Base-by-base conservation (phyloP, 1,140 invertebrate genomes). In the Drosophila ananassae region DNA sequence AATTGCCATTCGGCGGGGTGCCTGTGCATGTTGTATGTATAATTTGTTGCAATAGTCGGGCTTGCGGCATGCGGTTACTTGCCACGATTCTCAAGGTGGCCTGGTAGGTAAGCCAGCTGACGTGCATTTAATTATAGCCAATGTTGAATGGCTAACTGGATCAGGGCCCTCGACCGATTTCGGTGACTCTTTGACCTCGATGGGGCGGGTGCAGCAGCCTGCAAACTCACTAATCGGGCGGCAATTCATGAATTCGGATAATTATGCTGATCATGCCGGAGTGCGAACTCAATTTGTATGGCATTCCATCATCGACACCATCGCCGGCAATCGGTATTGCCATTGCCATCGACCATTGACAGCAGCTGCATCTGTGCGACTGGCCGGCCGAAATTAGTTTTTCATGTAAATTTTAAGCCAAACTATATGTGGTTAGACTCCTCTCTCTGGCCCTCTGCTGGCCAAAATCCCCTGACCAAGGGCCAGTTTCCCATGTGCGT, bases 361-460 rank as follows among this genome's bases (percentile, higher is more conserved):
- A 63, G 32, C 50, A 67, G 13, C 54, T 51, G 58, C 58, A 73
- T 56, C 71, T 52, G 48, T 41, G 17, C 17, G 57, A 57, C 57
- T 77, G 73, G 53, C 69, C 37, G 48, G 39, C 34, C 51, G 57
- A 80, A 85, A 85, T 85, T 87, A 82, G 82, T 85, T 85, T 85
- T 85, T 89, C 83, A 85, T 89, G 82, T 85, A 85, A 85, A 87
- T 85, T 87, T 77, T 78, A 68, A 74, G 58, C 58, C 81, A 71
- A 84, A 76, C 73, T 76, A 76, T 59, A 52, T 76, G 71, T 59
- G 68, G 56, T 59, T 48, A 46, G 21, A 30, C 25, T 17, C 13
- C 13, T n/a, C 12, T 44, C 9, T 13, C 6, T 12, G 3, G n/a
- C 13, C 41, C 56, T 48, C 50, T 44, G 30, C 30, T n/a, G 13